Evolutionary conservation across 2,888 invertebrate species (phyloP).

Genomic region (Argyresthia goedartella): DNA sequence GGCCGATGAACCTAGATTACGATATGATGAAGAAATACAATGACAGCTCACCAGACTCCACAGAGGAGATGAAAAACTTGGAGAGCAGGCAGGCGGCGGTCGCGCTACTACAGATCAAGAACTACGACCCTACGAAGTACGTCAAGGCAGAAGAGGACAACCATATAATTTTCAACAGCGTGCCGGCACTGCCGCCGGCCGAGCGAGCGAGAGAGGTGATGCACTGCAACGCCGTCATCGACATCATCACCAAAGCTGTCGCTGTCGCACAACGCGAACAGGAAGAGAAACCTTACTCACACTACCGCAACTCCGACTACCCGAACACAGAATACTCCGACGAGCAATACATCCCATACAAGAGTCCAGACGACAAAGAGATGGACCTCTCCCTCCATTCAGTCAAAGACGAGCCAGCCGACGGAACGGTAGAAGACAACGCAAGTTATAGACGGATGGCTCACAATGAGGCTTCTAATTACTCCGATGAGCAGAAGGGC

Average conservation of each 20-base stretch:
- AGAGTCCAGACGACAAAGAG: slow-evolving; percentile 41
- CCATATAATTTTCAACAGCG: slow-evolving; percentile 71
- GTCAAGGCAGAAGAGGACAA: slow-evolving; percentile 53
- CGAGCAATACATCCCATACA: slow-evolving; percentile 43
- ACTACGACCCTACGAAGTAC: slow-evolving; percentile 64
- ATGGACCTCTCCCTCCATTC: slow-evolving; percentile 61
- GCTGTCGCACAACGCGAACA: slow-evolving; percentile 63
- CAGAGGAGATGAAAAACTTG: slow-evolving; percentile 65
- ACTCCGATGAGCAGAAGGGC: slow-evolving; percentile 49
- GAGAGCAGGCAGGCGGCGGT: slow-evolving; percentile 67
- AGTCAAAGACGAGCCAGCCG: slow-evolving; percentile 46
- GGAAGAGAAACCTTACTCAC: slow-evolving; percentile 49
- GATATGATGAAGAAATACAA: slow-evolving; percentile 49
- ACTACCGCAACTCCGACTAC: slow-evolving; percentile 38
- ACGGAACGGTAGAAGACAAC: slow-evolving; percentile 29
- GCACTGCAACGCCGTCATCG: slow-evolving; percentile 66
- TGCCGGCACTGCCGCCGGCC: slow-evolving; percentile 66
- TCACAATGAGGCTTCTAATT: slow-evolving; percentile 34
- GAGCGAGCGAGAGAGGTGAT: slow-evolving; percentile 66
- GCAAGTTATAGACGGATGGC: slow-evolving; percentile 30
- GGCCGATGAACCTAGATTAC: slow-evolving; percentile 53
- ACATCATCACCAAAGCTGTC: slow-evolving; percentile 64
- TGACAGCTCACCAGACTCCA: slow-evolving; percentile 62
- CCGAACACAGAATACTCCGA: slow-evolving; percentile 46
- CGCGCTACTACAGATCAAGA: slow-evolving; percentile 62